These are phyloP conservation scores for Priocnemis perturbator DNA, from an alignment of 2,888 invertebrate species.

Conservation along the genomic window DNA sequence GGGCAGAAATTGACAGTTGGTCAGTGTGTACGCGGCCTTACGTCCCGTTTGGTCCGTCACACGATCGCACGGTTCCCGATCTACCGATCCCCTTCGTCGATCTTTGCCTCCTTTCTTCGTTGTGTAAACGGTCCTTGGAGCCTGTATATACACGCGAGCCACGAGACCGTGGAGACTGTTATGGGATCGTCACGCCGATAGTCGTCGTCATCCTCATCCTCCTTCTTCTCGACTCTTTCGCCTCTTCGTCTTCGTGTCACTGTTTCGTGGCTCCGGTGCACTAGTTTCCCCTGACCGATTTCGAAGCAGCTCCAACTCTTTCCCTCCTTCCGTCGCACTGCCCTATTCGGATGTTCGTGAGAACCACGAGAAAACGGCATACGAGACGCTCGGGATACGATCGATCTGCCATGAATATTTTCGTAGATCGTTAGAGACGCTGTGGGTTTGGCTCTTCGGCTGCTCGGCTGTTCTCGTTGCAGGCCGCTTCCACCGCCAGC, in stretches of 20 bases:
- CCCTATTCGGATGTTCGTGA: no score
- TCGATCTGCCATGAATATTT: constrained; percentile 46
- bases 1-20: neutral
- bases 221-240: neutral
- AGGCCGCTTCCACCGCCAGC: constrained; percentile 11
- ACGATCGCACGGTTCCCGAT: constrained; percentile 58
- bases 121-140: constrained; percentile 40
- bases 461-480: constrained; percentile 4
- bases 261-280: constrained; percentile 53
- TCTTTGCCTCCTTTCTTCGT: constrained; percentile 48
- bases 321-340: constrained; percentile 43
- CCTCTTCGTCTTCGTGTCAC: constrained; percentile 43
- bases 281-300: constrained; percentile 68
- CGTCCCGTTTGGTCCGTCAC: constrained; percentile 48
- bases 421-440: constrained; percentile 45
- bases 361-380: constrained; percentile 58
- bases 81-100: constrained; percentile 47
- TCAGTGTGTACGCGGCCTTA: constrained; percentile 47
- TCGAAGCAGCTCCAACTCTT: constrained; percentile 49
- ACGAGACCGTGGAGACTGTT: constrained; percentile 49
- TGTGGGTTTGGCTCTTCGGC: constrained; percentile 25
- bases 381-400: constrained; percentile 44
- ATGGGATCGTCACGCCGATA: constrained; percentile 56
- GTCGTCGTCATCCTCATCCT: constrained; percentile 28
- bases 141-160: constrained; percentile 33